phyloP scores from a whole-genome alignment of 2,797 vertebrate genomes.

The Anguilla pacifica region DNA sequence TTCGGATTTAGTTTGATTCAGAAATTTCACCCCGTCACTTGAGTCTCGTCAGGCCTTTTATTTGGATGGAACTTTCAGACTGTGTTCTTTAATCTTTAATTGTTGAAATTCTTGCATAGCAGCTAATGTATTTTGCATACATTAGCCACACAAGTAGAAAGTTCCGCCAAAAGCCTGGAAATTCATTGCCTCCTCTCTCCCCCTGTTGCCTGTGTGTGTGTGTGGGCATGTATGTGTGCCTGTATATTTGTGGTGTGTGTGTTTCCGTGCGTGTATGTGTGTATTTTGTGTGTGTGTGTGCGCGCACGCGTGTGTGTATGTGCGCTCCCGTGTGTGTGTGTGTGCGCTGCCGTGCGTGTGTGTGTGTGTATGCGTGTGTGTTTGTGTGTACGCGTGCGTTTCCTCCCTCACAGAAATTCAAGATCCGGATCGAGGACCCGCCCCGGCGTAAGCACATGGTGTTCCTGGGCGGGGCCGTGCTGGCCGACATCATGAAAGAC shows the following conservation, averaged over 20 bases:
- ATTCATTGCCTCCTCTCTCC: not conserved
- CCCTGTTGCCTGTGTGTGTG: too few relatives aligned
- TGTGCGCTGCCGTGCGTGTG: too few relatives aligned
- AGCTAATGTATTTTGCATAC: not conserved
- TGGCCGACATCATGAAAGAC: constrained; percentile 84
- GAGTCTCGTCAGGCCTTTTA: not conserved
- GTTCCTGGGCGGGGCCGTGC: constrained; percentile 77
- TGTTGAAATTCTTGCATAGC: not conserved
- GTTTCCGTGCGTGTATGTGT: too few relatives aligned
- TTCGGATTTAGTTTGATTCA: not conserved
- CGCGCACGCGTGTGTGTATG: too few relatives aligned
- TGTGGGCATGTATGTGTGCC: too few relatives aligned
- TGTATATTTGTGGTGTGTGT: too few relatives aligned
- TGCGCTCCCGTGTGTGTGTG: too few relatives aligned
- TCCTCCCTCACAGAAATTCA: constrained; percentile 30
- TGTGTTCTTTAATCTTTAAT: not conserved
- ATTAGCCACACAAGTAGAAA: not conserved
- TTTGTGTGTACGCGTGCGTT: not conserved
- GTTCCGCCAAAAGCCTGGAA: not conserved
- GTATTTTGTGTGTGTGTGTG: too few relatives aligned
- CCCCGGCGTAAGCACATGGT: constrained; percentile 79
- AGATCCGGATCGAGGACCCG: constrained; percentile 33
- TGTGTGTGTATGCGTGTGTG: too few relatives aligned
- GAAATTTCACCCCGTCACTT: not conserved
- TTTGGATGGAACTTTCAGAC: not conserved